Evolutionary conservation across 2,888 invertebrate species (phyloP).

Genomic region (Tubulanus polymorphus): DNA sequence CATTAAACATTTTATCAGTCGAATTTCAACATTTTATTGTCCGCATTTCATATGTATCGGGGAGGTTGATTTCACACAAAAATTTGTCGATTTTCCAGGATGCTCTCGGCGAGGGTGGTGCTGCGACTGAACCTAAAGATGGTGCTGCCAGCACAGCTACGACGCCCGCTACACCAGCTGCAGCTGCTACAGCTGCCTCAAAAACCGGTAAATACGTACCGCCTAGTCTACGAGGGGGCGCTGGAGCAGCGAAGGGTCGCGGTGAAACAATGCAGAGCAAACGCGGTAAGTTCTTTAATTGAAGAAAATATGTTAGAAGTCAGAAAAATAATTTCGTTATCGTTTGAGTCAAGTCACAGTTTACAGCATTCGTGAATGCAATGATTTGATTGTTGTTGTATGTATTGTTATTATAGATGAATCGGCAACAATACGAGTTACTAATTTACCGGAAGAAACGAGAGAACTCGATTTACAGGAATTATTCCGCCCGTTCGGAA

Average conservation of each 20-base stretch:
- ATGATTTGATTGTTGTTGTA: neutral
- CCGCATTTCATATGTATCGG: no score
- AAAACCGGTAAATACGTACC: constrained; percentile 64
- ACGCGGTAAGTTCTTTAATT: neutral
- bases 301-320: no score
- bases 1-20: no score
- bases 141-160: neutral
- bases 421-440: constrained; percentile 85
- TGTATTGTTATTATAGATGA: constrained; percentile 34
- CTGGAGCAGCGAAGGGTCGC: constrained; percentile 68
- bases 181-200: constrained; percentile 30
- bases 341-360: neutral
- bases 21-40: no score
- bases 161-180: constrained; percentile 21
- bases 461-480: constrained; percentile 90
- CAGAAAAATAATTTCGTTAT: neutral
- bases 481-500: constrained; percentile 89
- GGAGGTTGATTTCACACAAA: no score
- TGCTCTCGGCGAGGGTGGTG: constrained; percentile 2
- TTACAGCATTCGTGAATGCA: neutral
- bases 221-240: constrained; percentile 78
- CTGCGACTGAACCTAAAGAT: neutral
- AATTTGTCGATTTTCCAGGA: neutral
- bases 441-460: constrained; percentile 94
- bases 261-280: constrained; percentile 64